These are phyloP conservation scores for Pristionchus exspectatus DNA, from an alignment of 2,888 invertebrate genomes.

Conservation along the genomic window DNA sequence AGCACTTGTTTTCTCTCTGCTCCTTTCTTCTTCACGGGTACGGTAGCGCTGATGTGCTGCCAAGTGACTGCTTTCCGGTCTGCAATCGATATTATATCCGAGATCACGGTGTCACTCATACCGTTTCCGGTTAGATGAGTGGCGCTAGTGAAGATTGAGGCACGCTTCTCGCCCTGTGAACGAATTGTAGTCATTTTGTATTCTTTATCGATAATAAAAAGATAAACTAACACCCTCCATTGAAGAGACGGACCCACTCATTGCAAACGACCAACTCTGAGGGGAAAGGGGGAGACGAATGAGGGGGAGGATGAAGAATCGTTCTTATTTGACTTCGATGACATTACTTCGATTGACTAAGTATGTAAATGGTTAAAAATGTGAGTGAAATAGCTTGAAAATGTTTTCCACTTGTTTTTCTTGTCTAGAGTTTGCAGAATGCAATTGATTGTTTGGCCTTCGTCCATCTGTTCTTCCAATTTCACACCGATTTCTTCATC, in stretches of 20 bases:
- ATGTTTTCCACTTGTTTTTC: not conserved
- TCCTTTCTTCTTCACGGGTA: conserved; percentile 47
- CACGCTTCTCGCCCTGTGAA: conserved; percentile 16
- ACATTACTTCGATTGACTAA: not conserved
- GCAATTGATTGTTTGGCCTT: not conserved
- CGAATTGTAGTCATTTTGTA: not conserved
- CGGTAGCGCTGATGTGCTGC: conserved; percentile 50
- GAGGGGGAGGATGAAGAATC: not conserved
- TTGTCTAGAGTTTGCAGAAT: not conserved
- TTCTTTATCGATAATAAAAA: not conserved
- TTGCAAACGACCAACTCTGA: not conserved
- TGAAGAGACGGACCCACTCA: conserved; percentile 36
- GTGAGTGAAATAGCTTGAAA: not conserved
- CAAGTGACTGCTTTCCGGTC: conserved; percentile 47
- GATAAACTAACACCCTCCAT: conserved; percentile 12
- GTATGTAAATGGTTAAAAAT: not conserved
- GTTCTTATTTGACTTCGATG: not conserved
- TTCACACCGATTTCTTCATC: not conserved
- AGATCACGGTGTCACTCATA: not conserved
- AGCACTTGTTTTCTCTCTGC: conserved; percentile 43
- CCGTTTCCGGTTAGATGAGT: conserved; percentile 24
- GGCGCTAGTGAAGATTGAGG: conserved; percentile 47
- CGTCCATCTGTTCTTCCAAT: not conserved
- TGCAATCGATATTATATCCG: not conserved
- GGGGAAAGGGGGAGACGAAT: not conserved